phyloP scores from a whole-genome alignment of 2,113 vertebrate species.

The Arothron firmamentum region DNA sequence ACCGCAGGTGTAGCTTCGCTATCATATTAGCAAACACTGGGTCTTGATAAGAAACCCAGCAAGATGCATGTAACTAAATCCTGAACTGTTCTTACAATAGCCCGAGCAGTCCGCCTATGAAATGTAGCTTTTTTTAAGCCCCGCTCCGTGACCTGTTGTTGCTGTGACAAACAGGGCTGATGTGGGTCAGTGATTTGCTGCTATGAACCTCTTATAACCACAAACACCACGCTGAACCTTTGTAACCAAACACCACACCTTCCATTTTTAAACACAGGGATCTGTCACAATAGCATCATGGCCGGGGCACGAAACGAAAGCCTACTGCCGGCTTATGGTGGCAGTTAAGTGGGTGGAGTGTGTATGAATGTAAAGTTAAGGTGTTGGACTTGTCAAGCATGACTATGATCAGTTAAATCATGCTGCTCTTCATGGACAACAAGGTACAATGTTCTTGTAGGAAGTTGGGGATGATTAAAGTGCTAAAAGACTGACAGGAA shows the following conservation, averaged over 20 bases:
- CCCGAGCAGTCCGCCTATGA: conserved; percentile 4
- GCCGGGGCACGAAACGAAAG: conserved; percentile 10
- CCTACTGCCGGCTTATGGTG: conserved; percentile 16
- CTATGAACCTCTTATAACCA: conserved; percentile 34
- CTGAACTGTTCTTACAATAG: background rate
- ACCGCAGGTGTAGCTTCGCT: too few species aligned
- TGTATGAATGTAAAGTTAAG: conserved; percentile 2
- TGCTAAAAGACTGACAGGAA: conserved; percentile 17
- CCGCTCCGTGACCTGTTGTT: conserved; percentile 23
- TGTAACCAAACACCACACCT: conserved; percentile 43
- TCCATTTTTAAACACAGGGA: conserved; percentile 39
- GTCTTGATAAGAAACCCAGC: conserved; percentile 32
- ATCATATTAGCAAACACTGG: conserved; percentile 14
- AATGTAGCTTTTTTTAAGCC: conserved; percentile 1
- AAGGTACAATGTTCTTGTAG: background rate
- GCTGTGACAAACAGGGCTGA: conserved; percentile 25
- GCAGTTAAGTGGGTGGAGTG: conserved; percentile 9
- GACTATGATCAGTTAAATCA: background rate
- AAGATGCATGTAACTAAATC: conserved; percentile 5
- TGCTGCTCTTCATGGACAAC: background rate
- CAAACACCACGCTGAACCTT: conserved; percentile 10
- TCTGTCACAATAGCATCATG: background rate
- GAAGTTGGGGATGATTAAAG: background rate
- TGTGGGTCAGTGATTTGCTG: conserved; percentile 42
- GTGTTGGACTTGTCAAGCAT: too few species aligned